Percentiles rank a stretch among this genome's conserved stretches.
Evolutionary conservation across 2,113 vertebrate species (phyloP).

Genomic region (Phyllostomus hastatus): DNA sequence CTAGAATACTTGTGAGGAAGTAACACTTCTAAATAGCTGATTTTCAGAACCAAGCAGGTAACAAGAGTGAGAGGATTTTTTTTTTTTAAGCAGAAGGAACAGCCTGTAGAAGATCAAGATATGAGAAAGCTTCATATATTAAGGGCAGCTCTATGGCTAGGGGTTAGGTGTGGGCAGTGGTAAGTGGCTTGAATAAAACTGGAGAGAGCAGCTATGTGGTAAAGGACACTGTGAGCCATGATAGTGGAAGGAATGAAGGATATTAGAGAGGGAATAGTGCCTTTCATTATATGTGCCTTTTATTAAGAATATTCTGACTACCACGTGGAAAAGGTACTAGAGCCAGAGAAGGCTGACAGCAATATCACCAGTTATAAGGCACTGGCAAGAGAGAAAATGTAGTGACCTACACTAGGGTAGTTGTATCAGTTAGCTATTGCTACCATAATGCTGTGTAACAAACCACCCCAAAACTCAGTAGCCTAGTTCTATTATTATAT

Average conservation of each 20-base stretch:
- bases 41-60: neutral
- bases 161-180: accelerated
- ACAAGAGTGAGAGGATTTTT: neutral
- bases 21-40: neutral
- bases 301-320: neutral
- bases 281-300: neutral
- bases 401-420: neutral
- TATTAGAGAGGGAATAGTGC: neutral
- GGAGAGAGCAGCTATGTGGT: neutral
- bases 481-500: neutral
- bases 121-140: neutral
- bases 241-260: neutral
- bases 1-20: neutral
- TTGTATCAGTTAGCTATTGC: neutral
- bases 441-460: neutral
- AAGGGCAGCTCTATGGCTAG: neutral
- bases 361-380: neutral
- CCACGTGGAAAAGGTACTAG: neutral
- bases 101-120: neutral
- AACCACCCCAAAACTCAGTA: neutral
- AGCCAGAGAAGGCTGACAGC: neutral
- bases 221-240: neutral
- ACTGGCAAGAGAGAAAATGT: neutral
- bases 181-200: neutral
- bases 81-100: neutral